These are phyloP conservation scores for Aphyosemion australe DNA, from an alignment of 2,113 vertebrate genomes.

Conservation along the genomic window DNA sequence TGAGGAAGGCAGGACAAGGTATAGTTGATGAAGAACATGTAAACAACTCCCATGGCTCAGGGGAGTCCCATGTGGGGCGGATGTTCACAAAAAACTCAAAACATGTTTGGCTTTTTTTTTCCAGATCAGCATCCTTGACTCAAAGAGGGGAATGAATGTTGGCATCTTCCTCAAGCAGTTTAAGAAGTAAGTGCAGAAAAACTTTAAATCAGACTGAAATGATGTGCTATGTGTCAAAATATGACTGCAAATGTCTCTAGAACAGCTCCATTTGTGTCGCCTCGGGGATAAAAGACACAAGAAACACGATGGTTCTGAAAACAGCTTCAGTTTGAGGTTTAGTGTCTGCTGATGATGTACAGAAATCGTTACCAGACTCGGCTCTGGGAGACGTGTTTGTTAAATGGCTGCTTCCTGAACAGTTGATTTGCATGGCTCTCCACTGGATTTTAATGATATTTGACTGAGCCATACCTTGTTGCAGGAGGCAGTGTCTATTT, in stretches of 20 bases:
- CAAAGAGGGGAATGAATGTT: conserved; percentile 96
- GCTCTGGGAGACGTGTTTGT: conserved; percentile 12
- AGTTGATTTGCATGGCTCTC: conserved; percentile 68
- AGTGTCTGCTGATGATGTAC: no score
- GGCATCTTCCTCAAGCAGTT: conserved; percentile 98
- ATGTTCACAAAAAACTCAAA: neutral
- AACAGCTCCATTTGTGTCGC: neutral
- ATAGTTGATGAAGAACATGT: conserved; percentile 4
- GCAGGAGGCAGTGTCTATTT: conserved; percentile 6
- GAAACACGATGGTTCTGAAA: neutral
- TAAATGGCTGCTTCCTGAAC: conserved; percentile 35
- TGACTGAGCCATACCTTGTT: conserved; percentile 47
- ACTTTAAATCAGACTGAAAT: neutral
- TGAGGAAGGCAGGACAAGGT: conserved; percentile 2
- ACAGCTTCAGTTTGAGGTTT: neutral
- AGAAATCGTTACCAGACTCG: no score
- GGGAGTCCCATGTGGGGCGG: conserved; percentile 42
- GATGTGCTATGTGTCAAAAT: neutral
- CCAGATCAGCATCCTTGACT: conserved; percentile 92
- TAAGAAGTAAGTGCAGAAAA: conserved; percentile 88
- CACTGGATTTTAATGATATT: conserved; percentile 70
- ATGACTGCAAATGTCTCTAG: neutral
- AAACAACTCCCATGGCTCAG: conserved; percentile 20
- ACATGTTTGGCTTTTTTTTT: neutral
- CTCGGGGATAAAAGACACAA: neutral